These are phyloP conservation scores for Coturnix japonica DNA, from an alignment of 2,113 vertebrate genomes.

Conservation along the genomic window DNA sequence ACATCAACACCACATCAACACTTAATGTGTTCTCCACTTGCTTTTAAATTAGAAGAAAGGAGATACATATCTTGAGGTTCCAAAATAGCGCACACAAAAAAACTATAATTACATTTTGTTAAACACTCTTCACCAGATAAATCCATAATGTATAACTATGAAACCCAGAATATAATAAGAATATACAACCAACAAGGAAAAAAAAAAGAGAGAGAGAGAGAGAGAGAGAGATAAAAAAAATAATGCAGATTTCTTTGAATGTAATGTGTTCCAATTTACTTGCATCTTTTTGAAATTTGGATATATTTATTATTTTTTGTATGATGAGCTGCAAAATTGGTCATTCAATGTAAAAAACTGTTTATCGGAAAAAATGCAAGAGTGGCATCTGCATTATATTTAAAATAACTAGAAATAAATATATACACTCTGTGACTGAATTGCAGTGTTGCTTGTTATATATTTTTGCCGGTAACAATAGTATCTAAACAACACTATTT, in stretches of 20 bases:
- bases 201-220: too few relatives aligned
- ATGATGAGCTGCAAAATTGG: neutral
- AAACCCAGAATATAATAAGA: neutral
- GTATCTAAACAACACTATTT: neutral
- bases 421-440: neutral
- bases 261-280: neutral
- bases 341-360: neutral
- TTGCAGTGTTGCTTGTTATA: accelerated
- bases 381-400: neutral
- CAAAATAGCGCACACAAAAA: neutral
- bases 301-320: neutral
- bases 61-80: neutral
- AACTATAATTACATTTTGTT: neutral
- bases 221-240: neutral
- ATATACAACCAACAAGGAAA: neutral
- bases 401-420: neutral
- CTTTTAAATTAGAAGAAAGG: neutral
- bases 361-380: neutral
- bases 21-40: neutral
- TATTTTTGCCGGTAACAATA: neutral
- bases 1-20: neutral
- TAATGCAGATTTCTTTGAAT: neutral
- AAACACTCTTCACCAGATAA: accelerated
- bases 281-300: neutral
- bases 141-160: neutral